Evolutionary conservation across 2,797 vertebrate species (phyloP), one percentile per base, ranked within the genome.

Genomic region (Muscicapa comitata): DNA sequence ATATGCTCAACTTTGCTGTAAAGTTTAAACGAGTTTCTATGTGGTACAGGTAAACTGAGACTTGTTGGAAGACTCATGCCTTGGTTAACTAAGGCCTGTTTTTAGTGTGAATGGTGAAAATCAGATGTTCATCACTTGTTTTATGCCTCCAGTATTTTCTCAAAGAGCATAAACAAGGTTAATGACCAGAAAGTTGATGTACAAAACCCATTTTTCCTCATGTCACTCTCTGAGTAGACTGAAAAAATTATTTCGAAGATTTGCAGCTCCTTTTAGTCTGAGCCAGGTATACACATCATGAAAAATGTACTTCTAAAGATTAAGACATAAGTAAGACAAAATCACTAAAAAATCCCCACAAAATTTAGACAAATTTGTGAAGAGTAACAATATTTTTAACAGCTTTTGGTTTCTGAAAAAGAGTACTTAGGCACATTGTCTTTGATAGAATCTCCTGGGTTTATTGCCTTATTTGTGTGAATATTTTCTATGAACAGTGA

Each of bases 401-500:
- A 67, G 43, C 25, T 82, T 93, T 76, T 35, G 31, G 26, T 59
- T 79, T 87, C 43, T 79, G 63, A 26, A 70, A 18, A 73, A 55
- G 54, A 85, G 25, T 31, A n/a, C 25, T 92, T 93, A 59, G 51
- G 12, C 24, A 79, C 31, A 67, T 79, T 70, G 73, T 63, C 45
- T 88, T 90, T 90, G 73, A 85, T 76, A 70, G 42, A 79, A 76
- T 93, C 80, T 93, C 38, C 48, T 33, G 31, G 25, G n/a, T 77
- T 90, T 92, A 87, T 90, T 88, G 59, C 42, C 42, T 87, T 95
- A 62, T 91, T 92, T 91, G 40, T 0, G 0, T 82, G 45, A 91
- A 79, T 85, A 91, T 90, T 95, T 95, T 93, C 59, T 76, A 67
- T 63, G 63, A 92, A 94, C 29, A 81, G 24, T 84, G 92, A 67